phyloP scores from a whole-genome alignment of 1,140 invertebrate genomes.

The Pemphigus obesinymphae region DNA sequence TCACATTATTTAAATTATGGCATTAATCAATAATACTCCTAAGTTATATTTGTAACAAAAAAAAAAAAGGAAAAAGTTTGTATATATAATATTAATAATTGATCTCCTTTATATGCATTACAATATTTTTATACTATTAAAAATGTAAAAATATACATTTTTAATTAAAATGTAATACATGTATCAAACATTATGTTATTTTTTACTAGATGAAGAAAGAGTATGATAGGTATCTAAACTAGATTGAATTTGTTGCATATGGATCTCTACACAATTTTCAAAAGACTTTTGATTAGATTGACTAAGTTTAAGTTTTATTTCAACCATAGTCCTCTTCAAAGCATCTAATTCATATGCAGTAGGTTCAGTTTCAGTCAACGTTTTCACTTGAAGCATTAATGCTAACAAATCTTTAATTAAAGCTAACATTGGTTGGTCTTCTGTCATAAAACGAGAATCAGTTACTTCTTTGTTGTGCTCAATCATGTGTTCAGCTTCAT shows the following conservation, averaged over 20 bases:
- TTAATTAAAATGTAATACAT: not conserved
- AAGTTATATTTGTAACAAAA: not conserved
- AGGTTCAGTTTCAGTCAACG: conserved; percentile 80
- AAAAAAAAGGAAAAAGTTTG: too few species aligned
- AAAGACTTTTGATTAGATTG: conserved; percentile 75
- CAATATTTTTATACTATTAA: not conserved
- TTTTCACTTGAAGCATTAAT: conserved; percentile 88
- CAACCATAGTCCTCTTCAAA: conserved; percentile 83
- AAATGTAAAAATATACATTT: not conserved
- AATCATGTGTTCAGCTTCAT: conserved; percentile 78
- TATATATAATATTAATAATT: not conserved
- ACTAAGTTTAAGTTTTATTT: conserved; percentile 76
- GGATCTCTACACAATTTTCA: conserved; percentile 77
- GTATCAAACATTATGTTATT: not conserved
- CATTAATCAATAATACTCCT: not conserved
- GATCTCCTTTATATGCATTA: not conserved
- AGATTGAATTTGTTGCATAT: conserved; percentile 48
- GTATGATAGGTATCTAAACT: conserved; percentile 45
- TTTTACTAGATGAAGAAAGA: conserved; percentile 33
- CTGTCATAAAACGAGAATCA: conserved; percentile 57
- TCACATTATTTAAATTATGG: not conserved
- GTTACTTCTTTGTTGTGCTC: conserved; percentile 63
- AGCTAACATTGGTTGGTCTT: conserved; percentile 62
- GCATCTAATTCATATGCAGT: conserved; percentile 89
- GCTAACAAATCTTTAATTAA: conserved; percentile 84